Percentiles rank a stretch among this genome's conserved stretches.
These are phyloP conservation scores for Ophioninae sp. DNA, from an alignment of 2,888 invertebrate genomes.

Conservation along the genomic window DNA sequence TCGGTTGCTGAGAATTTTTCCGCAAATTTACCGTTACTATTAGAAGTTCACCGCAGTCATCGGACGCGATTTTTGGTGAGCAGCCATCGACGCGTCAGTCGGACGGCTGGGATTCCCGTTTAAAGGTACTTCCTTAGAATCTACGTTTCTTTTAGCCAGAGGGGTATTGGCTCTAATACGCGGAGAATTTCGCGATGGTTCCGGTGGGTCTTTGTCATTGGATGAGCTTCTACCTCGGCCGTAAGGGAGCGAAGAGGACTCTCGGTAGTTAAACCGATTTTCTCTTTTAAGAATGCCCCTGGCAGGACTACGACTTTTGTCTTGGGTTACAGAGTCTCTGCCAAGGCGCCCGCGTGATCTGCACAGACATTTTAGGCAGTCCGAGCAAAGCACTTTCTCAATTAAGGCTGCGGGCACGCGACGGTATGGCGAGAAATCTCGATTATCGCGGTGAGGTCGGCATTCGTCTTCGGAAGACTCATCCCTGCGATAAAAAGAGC, in stretches of 20 bases:
- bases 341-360: background rate
- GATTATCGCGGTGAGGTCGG: background rate
- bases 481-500: background rate
- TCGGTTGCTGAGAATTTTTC: background rate
- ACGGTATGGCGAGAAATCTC: constrained; percentile 5
- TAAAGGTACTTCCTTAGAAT: constrained; percentile 1
- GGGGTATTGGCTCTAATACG: background rate
- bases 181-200: background rate
- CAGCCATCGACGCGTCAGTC: constrained; percentile 30
- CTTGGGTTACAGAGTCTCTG: background rate
- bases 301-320: background rate
- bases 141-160: background rate
- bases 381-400: background rate
- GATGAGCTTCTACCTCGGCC: background rate
- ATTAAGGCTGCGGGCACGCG: background rate
- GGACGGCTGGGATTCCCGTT: constrained; percentile 1
- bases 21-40: background rate
- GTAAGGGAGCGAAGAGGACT: too few species aligned
- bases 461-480: background rate
- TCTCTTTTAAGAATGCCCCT: background rate
- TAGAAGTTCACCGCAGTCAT: background rate
- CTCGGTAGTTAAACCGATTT: background rate
- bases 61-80: constrained; percentile 7
- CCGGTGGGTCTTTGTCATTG: background rate
- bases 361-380: background rate